Evolutionary conservation across 2,113 vertebrate genomes (phyloP), one percentile per base, ranked within the genome.

Genomic region (Chionis minor): DNA sequence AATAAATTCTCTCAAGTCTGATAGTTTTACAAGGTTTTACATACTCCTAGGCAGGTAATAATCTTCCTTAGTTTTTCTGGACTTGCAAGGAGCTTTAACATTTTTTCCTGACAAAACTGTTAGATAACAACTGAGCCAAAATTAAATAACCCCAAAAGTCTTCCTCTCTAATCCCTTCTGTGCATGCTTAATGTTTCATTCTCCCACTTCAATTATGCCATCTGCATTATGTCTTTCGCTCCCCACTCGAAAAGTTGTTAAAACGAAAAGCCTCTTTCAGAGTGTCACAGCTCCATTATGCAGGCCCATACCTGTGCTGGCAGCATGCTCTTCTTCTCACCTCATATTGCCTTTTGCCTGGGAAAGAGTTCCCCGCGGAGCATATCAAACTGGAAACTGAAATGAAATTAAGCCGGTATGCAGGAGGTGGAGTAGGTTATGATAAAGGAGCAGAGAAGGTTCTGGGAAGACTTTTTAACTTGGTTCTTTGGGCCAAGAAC

Each of bases 231-330:
- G 97, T 94, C 97, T 97, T 98, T 98, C 96, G 86, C 97, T 98
- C 98, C 98, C 98, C 97, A 95, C 98, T 97, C 63, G 71, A 96
- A 20, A 98, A 99, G 99, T 98, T 99, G 99, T 99, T 99, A 99
- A 99, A 99, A 99, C 96, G 98, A 98, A 98, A 98, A 98, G 94
- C 97, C 97, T 98, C 96, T 97, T 94, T 96, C 97, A 87, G 98
- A 97, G 97, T 69, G 93, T 96, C 97, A 95, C 89, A 90, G 94
- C 98, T 98, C 98, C 97, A 98, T 99, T 99, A 98, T 99, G 98
- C 99, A 99, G 99, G 99, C 98, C 99, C 98, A 98, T 99, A 99
- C 99, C 99, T 99, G 99, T 96, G 98, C 98, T 96, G 98, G 97
- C 99, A 98, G 98, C 98, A 98, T 97, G 98, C 96, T 98, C 98